Conservation (phyloP, 2,113 vertebrate species). For the Paraplagusia blochii region DNA sequence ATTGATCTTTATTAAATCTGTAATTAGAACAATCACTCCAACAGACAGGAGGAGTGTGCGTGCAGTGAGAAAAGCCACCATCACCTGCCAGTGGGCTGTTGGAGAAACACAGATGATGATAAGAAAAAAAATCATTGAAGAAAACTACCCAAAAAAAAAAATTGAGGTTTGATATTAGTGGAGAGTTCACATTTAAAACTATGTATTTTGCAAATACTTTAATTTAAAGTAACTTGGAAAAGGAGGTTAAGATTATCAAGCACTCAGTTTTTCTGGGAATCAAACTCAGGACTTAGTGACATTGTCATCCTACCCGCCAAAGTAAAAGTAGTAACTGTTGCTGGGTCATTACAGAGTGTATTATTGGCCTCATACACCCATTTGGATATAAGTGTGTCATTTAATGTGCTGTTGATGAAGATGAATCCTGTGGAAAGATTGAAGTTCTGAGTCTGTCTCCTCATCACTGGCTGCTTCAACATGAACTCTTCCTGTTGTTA, state of each 20-base stretch:
- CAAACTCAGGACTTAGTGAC: too few relatives aligned
- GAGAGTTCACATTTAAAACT: too few relatives aligned
- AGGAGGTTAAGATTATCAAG: too few relatives aligned
- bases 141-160: not conserved
- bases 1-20: slow-evolving; percentile 24
- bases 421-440: slow-evolving; percentile 36
- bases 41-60: slow-evolving; percentile 28
- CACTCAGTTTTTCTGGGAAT: too few relatives aligned
- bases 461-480: not conserved
- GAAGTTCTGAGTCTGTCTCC: not conserved
- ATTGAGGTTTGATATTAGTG: accelerated
- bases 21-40: slow-evolving; percentile 4
- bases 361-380: slow-evolving; percentile 40
- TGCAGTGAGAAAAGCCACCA: slow-evolving; percentile 22
- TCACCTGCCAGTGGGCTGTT: accelerated
- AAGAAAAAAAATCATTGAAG: not conserved
- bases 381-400: slow-evolving; percentile 39
- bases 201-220: too few relatives aligned
- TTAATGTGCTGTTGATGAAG: slow-evolving; percentile 43
- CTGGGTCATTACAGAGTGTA: slow-evolving; percentile 27
- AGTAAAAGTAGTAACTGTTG: not conserved
- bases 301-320: slow-evolving; percentile 42
- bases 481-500: not conserved
- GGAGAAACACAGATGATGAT: not conserved
- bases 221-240: too few relatives aligned